phyloP scores from a whole-genome alignment of 2,888 invertebrate species.

The Macrosiphum euphorbiae region DNA sequence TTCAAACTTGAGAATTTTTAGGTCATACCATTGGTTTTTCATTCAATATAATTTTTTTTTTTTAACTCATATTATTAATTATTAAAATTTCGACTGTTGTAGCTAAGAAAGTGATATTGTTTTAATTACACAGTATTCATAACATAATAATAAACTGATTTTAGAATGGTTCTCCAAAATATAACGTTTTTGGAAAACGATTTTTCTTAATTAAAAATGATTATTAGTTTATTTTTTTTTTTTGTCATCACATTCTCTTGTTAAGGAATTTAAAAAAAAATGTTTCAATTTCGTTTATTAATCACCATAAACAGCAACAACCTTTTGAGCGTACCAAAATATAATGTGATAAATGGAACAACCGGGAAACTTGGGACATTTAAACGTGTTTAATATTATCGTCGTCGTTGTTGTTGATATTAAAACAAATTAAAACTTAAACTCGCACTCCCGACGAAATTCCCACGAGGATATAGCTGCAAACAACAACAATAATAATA shows the following conservation, averaged over 20 bases:
- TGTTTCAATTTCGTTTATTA: not conserved
- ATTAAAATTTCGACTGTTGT: not conserved
- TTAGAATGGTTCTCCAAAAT: not conserved
- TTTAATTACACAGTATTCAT: not conserved
- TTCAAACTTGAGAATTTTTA: not conserved
- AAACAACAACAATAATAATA: not conserved
- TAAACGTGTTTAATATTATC: slow-evolving; percentile 13
- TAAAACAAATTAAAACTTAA: slow-evolving; percentile 45
- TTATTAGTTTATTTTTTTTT: not conserved
- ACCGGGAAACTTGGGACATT: slow-evolving; percentile 25
- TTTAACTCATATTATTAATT: not conserved
- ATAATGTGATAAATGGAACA: slow-evolving; percentile 10
- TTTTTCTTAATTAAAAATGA: not conserved
- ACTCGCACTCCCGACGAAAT: not conserved
- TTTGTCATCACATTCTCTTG: not conserved
- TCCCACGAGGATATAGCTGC: slow-evolving; percentile 14
- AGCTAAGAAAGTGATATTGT: not conserved
- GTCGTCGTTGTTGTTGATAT: slow-evolving; percentile 21
- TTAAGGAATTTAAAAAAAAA: not conserved
- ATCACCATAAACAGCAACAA: not conserved
- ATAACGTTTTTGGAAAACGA: not conserved
- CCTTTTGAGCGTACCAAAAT: not conserved
- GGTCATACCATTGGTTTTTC: slow-evolving; percentile 9
- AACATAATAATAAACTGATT: not conserved
- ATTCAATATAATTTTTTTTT: not conserved